These are phyloP conservation scores for Zeuzera pyrina DNA, from an alignment of 2,888 invertebrate genomes.

Conservation along the genomic window DNA sequence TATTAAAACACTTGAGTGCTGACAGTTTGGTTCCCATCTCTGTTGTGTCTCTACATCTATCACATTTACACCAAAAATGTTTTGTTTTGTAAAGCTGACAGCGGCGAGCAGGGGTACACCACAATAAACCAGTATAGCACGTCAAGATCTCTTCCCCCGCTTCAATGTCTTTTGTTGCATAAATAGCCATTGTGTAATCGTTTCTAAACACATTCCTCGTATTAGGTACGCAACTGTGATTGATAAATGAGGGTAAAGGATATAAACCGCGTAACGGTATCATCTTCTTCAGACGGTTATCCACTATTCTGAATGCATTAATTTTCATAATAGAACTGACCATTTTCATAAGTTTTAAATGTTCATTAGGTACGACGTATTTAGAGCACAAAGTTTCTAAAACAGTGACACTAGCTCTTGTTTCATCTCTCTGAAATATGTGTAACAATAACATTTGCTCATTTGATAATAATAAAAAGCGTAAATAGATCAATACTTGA, in stretches of 20 bases:
- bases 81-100: conserved; percentile 76
- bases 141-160: conserved; percentile 75
- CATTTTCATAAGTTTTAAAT: conserved; percentile 63
- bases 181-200: conserved; percentile 69
- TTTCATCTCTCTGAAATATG: conserved; percentile 49
- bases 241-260: conserved; percentile 76
- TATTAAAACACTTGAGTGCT: conserved; percentile 66
- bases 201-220: conserved; percentile 74
- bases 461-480: conserved; percentile 36
- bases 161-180: conserved; percentile 71
- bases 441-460: conserved; percentile 54
- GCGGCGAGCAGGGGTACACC: conserved; percentile 76
- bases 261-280: conserved; percentile 74
- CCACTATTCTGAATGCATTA: conserved; percentile 76
- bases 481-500: conserved; percentile 36
- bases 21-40: conserved; percentile 74
- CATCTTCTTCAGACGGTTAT: conserved; percentile 27
- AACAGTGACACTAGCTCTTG: conserved; percentile 50
- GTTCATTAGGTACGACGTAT: conserved; percentile 56
- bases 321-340: conserved; percentile 74
- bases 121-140: conserved; percentile 77
- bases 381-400: conserved; percentile 55
- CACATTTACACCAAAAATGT: conserved; percentile 77
- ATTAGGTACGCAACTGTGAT: conserved; percentile 80
- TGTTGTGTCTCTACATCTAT: conserved; percentile 74